These are phyloP conservation scores for Pionites leucogaster DNA, from an alignment of 2,113 vertebrate genomes.

Conservation along the genomic window DNA sequence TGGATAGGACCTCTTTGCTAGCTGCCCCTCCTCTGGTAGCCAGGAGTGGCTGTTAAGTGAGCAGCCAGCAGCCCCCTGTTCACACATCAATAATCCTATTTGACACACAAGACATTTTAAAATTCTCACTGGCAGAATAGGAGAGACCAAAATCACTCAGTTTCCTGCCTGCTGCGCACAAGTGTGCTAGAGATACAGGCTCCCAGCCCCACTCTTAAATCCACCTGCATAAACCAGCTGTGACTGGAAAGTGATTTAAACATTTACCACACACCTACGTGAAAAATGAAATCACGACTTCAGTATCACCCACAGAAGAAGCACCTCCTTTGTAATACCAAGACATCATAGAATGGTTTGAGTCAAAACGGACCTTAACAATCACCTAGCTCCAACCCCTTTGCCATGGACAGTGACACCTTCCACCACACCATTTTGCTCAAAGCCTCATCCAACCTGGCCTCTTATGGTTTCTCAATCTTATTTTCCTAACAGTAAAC, in stretches of 20 bases:
- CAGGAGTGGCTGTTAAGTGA: neutral
- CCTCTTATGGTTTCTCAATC: neutral
- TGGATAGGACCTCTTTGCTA: neutral
- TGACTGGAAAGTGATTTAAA: neutral
- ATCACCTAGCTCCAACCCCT: neutral
- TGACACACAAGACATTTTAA: neutral
- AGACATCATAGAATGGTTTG: neutral
- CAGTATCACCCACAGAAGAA: neutral
- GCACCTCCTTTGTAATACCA: neutral
- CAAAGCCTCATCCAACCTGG: neutral
- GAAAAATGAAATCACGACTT: neutral
- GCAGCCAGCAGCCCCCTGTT: neutral
- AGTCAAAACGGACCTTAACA: neutral
- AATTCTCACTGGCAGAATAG: neutral
- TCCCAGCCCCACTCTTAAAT: neutral
- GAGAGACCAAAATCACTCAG: neutral
- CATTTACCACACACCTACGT: neutral
- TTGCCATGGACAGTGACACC: neutral
- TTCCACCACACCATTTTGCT: neutral
- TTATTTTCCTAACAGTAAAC: neutral
- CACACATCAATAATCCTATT: neutral
- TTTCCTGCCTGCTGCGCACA: neutral
- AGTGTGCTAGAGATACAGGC: neutral
- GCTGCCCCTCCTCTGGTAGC: neutral
- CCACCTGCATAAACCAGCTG: neutral